Percentiles rank a stretch among this genome's conserved stretches.
These are phyloP conservation scores for Allophyes oxyacanthae DNA, from an alignment of 2,888 invertebrate species.

Conservation along the genomic window DNA sequence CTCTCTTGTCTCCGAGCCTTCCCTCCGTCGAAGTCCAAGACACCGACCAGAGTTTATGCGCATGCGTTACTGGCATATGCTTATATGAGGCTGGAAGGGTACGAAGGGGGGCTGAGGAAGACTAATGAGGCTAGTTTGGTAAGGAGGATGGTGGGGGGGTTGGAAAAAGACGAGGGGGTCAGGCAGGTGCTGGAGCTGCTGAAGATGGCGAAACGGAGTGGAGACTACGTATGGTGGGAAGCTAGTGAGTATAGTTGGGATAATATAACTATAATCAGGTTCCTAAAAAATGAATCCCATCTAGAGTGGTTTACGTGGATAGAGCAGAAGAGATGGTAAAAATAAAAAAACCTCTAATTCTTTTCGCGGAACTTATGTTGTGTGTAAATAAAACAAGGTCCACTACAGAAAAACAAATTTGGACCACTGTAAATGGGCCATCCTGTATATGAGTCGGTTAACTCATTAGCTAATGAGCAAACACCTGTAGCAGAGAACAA, in stretches of 20 bases:
- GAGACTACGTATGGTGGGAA: conserved; percentile 95
- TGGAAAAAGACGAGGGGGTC: conserved; percentile 73
- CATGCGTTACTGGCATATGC: conserved; percentile 76
- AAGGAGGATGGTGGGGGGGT: conserved; percentile 53
- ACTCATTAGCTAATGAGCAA: too few species aligned
- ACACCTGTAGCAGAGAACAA: too few species aligned
- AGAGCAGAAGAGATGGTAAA: too few species aligned
- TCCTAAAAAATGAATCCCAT: too few species aligned
- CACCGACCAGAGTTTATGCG: conserved; percentile 72
- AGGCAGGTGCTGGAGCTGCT: conserved; percentile 71
- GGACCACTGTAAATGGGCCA: too few species aligned
- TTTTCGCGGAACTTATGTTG: too few species aligned
- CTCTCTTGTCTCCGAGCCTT: conserved; percentile 89
- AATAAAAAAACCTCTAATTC: too few species aligned
- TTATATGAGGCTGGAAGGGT: conserved; percentile 69
- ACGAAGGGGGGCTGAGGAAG: conserved; percentile 71
- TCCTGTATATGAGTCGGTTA: too few species aligned
- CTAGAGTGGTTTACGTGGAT: too few species aligned
- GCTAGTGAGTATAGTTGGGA: conserved; percentile 87
- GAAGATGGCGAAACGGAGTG: conserved; percentile 71
- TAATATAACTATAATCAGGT: too few species aligned
- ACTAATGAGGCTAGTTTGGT: conserved; percentile 66
- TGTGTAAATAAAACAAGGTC: too few species aligned
- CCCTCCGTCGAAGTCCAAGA: conserved; percentile 68
- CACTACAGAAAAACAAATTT: too few species aligned